Base-by-base conservation (phyloP, 2,888 invertebrate genomes). In the Smittia aterrima region DNA sequence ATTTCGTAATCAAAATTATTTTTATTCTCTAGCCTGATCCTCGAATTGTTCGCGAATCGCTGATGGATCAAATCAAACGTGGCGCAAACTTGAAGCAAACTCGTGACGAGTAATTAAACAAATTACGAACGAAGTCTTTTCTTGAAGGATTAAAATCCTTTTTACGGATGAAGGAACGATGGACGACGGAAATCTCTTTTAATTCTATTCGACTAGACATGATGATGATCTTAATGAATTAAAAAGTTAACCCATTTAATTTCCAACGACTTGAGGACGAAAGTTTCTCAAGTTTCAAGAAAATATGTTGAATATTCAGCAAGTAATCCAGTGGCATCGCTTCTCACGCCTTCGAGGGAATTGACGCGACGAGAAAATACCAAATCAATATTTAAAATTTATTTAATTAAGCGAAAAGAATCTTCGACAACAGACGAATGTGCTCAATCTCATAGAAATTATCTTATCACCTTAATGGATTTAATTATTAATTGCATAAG, bases 31-130 rank as follows among this genome's bases (percentile, higher is more conserved):
- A 90, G 87, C 90, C 92, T 75, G 92, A 93, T 82, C 92, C 92
- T 0, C 87, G 90, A 75, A 84, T 89, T 38, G 91, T 92, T 78
- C 91, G 92, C 83, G 94, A 93, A 77, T 95, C 95, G 0, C 85
- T 95, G n/a, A 93, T 95, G 94, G 95, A 95, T 85, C 95, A 95
- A 81, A 95, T 95, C 76, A 91, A 93, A 79, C 87, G 92, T 76
- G 95, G 95, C 75, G 94, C 94, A 18, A 90, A 90, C 47, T 82
- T 95, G 75, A 90, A 90, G 75, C 89, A 92, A 79, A 92, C 94
- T 77, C 80, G 82, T 78, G 64, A 64, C 25, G 27, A 83, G 83
- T 78, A 82, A 7, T 32, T 27, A 7, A 62, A 71, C 41, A 41
- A n/a, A n/a, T n/a, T n/a, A n/a, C n/a, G n/a, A n/a, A n/a, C 32